phyloP scores from a whole-genome alignment of 2,888 invertebrate species.

The Drosophila differens region DNA sequence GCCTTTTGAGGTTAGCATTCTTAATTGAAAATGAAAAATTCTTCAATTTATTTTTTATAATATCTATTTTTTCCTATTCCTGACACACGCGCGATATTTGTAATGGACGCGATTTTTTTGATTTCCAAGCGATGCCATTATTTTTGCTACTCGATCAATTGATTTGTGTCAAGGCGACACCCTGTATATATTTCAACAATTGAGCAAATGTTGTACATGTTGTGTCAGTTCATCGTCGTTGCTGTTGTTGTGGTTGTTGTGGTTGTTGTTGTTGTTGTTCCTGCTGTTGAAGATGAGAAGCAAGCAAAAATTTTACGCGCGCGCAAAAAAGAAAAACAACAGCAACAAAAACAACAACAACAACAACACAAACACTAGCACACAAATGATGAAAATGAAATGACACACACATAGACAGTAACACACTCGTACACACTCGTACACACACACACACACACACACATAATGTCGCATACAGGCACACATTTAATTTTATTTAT shows the following conservation, averaged over 20 bases:
- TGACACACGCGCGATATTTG: background rate
- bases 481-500: conserved; percentile 58
- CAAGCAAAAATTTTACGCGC: conserved; percentile 67
- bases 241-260: conserved; percentile 17
- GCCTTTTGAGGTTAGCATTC: background rate
- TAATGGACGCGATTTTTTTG: background rate
- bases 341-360: conserved; percentile 9
- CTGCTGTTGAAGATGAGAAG: conserved; percentile 53
- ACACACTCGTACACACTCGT: conserved; percentile 7
- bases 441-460: conserved; percentile 18
- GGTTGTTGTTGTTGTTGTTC: conserved; percentile 12
- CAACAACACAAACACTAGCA: conserved; percentile 1
- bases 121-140: background rate
- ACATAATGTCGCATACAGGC: conserved; percentile 26
- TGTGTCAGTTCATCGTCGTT: conserved; percentile 50
- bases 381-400: conserved; percentile 67
- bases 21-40: background rate
- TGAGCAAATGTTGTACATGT: conserved; percentile 68
- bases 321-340: conserved; percentile 29
- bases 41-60: background rate
- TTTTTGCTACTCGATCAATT: background rate
- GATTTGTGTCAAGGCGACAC: conserved; percentile 43
- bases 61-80: background rate
- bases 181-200: conserved; percentile 65
- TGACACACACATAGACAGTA: conserved; percentile 50